These are phyloP conservation scores for Zygaena filipendulae DNA, from an alignment of 2,888 invertebrate genomes.

Conservation along the genomic window DNA sequence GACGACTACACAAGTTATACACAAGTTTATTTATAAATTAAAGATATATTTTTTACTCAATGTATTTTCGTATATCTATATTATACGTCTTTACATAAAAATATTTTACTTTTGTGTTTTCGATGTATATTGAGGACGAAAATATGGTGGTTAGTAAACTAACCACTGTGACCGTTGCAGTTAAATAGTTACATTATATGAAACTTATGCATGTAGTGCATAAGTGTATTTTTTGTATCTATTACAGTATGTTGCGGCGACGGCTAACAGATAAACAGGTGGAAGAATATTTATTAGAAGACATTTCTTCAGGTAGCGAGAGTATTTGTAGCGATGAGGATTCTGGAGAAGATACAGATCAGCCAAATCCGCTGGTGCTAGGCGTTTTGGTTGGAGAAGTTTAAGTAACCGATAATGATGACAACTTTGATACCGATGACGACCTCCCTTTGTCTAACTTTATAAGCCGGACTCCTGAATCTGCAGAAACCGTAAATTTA, in stretches of 20 bases:
- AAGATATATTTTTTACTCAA: slow-evolving; percentile 6
- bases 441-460: not conserved
- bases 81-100: slow-evolving; percentile 6
- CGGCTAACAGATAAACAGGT: slow-evolving; percentile 3
- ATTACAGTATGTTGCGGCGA: too few species aligned
- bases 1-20: slow-evolving; percentile 12
- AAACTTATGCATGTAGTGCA: slow-evolving; percentile 4
- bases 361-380: slow-evolving; percentile 6
- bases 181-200: not conserved
- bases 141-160: slow-evolving; percentile 8
- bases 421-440: slow-evolving; percentile 1
- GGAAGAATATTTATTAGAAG: slow-evolving; percentile 9
- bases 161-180: slow-evolving; percentile 8
- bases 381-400: slow-evolving; percentile 2
- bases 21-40: not conserved
- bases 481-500: not conserved
- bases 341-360: slow-evolving; percentile 4
- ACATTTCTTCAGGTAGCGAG: slow-evolving; percentile 9
- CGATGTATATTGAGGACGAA: slow-evolving; percentile 2
- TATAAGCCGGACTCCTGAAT: not conserved
- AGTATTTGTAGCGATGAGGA: slow-evolving; percentile 8
- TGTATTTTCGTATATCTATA: slow-evolving; percentile 4
- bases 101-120: slow-evolving; percentile 6
- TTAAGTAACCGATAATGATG: not conserved
- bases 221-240: not conserved